Base-by-base conservation (phyloP, 2,797 vertebrate species). In the Tokudaia muenninki region DNA sequence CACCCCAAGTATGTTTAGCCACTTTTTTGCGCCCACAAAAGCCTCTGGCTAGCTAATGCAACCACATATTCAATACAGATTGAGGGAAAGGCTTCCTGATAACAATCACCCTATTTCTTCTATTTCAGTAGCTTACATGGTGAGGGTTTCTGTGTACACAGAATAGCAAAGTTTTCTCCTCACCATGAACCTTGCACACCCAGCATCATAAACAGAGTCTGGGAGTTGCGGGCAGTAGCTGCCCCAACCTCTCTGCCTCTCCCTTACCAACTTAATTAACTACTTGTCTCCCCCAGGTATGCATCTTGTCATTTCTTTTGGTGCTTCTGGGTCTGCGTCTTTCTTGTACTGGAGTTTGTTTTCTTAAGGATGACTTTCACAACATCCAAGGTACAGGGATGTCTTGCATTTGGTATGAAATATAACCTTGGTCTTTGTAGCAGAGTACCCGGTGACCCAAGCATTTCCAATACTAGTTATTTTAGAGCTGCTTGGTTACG, bases 401-500 rank as follows among this genome's bases (percentile, higher is more conserved):
- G 57, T 50, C 52, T 94, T 89, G 89, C 19, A 1, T 89, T 93
- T 92, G 95, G 52, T 7, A 37, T 21, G 2, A 90, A 90, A 24
- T 96, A 12, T 44, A 89, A 87, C 26, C 24, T 87, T 87, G 79
- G 52, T 61, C 22, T 89, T 70, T 92, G 17, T 59, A 55, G 80
- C 63, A 72, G 26, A n/a, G 31, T 26, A 63, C 63, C 41, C 65
- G 63, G 47, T 81, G 93, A n/a, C 26, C 63, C 92, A 37, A 82
- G 55, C 26, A 11, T 79, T 94, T 74, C 77, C 44, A 86, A 37
- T 82, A n/a, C 57, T 92, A 37, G 50, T 94, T 90, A 41, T 87
- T 91, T 86, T 81, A 57, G 31, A 65, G 84, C 67, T 65, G 22
- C 78, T 84, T 77, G 63, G 44, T 87, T 87, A 81, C 77, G 90